phyloP scores from a whole-genome alignment of 2,797 vertebrate species.

The Cheirogaleus major region DNA sequence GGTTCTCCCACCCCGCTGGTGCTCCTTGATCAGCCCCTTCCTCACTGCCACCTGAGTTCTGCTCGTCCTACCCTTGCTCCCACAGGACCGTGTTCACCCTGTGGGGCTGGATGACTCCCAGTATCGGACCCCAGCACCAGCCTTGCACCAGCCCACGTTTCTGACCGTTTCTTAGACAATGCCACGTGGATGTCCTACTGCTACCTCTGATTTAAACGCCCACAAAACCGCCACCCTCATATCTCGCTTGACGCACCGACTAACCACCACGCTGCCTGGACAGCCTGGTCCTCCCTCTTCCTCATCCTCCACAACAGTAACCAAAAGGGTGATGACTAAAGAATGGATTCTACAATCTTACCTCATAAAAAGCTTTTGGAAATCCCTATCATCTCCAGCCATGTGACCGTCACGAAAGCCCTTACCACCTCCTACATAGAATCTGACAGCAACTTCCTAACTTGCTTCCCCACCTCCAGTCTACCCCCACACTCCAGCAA shows the following conservation, averaged over 20 bases:
- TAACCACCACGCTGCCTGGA: neutral
- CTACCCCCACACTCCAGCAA: neutral
- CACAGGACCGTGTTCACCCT: fast-evolving
- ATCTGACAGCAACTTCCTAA: neutral
- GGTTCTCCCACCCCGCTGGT: fast-evolving
- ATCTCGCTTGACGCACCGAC: neutral
- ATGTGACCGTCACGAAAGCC: neutral
- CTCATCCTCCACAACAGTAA: neutral
- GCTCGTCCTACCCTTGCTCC: neutral
- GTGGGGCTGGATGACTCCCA: neutral
- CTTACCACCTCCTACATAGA: neutral
- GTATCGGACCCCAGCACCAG: neutral
- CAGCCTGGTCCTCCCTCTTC: neutral
- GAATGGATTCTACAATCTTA: neutral
- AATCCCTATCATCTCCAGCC: neutral
- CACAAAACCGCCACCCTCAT: neutral
- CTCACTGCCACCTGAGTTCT: fast-evolving
- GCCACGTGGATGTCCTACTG: neutral
- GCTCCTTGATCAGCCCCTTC: neutral
- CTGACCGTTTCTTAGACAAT: neutral
- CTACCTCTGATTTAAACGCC: neutral
- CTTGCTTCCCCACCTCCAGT: neutral
- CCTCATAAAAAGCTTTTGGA: neutral
- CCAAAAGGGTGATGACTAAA: neutral
- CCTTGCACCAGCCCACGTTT: neutral